Evolutionary conservation across 2,113 vertebrate species (phyloP).

Genomic region (Myanophis thanlyinensis): DNA sequence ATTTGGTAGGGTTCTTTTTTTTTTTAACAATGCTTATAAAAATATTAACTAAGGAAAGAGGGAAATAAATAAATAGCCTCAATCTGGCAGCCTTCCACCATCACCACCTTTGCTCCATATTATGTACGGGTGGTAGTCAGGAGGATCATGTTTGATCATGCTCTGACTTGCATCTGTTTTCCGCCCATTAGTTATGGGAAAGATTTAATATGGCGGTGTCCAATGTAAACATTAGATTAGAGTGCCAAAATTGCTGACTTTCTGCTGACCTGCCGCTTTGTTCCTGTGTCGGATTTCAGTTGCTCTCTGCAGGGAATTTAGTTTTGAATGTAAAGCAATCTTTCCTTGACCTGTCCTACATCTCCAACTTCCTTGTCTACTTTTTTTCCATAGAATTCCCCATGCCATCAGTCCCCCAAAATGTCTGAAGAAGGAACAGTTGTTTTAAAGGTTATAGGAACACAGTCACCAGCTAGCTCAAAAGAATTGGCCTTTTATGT

Average conservation of each 20-base stretch:
- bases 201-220: accelerated
- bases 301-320: constrained; percentile 14
- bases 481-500: neutral
- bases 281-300: constrained; percentile 31
- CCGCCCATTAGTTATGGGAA: constrained; percentile 4
- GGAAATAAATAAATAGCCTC: neutral
- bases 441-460: neutral
- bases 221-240: constrained; percentile 23
- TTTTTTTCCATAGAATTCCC: neutral
- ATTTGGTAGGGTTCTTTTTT: neutral
- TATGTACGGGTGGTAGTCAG: neutral
- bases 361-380: neutral
- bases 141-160: neutral
- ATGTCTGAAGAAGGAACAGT: constrained; percentile 19
- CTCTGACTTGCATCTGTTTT: constrained; percentile 18
- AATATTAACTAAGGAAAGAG: neutral
- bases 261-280: constrained; percentile 21
- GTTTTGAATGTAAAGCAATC: constrained; percentile 38
- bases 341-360: neutral
- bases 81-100: neutral
- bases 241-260: constrained; percentile 35
- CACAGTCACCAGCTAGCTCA: neutral
- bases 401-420: neutral
- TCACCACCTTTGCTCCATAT: no score
- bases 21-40: neutral